Percentiles rank a stretch among this genome's conserved stretches.
Conservation (phyloP, 2,888 invertebrate genomes). For the Morinoia aosen region DNA sequence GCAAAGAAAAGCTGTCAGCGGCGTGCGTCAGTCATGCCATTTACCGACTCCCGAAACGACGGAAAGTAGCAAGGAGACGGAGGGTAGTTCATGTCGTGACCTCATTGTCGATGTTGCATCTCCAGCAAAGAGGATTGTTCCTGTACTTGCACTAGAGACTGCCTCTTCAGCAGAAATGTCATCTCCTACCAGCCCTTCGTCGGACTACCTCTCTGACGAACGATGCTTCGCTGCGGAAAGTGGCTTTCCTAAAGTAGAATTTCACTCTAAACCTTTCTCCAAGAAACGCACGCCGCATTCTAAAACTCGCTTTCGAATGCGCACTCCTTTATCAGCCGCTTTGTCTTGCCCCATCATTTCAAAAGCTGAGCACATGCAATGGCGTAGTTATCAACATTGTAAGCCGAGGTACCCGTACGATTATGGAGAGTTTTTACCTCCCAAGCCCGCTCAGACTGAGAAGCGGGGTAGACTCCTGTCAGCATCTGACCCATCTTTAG, state of each 20-base stretch:
- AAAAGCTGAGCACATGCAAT: not conserved
- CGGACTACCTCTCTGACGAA: not conserved
- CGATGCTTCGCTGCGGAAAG: not conserved
- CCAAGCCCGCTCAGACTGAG: not conserved
- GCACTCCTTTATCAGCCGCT: not conserved
- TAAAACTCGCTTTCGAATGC: not conserved
- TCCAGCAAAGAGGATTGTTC: not conserved
- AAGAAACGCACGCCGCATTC: not conserved
- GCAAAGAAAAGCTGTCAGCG: not conserved
- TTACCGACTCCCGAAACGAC: not conserved
- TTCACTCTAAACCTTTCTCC: not conserved
- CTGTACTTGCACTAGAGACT: not conserved
- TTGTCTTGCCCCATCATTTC: slow-evolving; percentile 14
- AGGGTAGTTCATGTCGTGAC: not conserved
- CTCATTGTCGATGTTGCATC: not conserved
- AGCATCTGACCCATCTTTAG: slow-evolving; percentile 35
- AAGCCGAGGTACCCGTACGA: slow-evolving; percentile 16
- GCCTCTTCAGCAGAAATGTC: slow-evolving; percentile 6
- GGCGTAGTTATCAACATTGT: not conserved
- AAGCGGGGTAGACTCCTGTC: not conserved
- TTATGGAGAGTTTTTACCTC: slow-evolving; percentile 21
- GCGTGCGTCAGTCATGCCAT: not conserved
- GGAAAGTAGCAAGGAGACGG: not conserved
- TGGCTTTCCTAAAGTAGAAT: not conserved
- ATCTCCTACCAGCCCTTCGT: not conserved